phyloP scores from a whole-genome alignment of 2,797 vertebrate genomes.

The Fundulus diaphanus region DNA sequence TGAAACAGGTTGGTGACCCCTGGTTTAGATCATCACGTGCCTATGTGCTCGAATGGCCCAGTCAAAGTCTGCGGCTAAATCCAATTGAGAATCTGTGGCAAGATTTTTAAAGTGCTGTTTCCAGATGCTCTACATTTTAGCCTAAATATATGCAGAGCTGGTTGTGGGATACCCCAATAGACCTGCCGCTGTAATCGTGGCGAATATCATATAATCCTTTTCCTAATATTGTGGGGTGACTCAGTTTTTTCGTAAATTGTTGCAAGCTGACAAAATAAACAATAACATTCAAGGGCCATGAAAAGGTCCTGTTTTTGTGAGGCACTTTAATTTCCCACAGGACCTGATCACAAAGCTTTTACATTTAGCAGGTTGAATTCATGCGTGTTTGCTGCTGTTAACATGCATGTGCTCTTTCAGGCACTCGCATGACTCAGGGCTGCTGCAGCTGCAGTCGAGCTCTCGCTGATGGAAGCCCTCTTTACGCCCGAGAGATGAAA shows the following conservation, averaged over 20 bases:
- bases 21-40: not conserved
- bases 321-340: slow-evolving; percentile 16
- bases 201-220: not conserved
- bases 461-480: slow-evolving; percentile 57
- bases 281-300: not conserved
- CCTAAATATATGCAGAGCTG: not conserved
- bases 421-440: slow-evolving; percentile 35
- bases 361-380: slow-evolving; percentile 21
- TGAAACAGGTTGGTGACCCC: no score
- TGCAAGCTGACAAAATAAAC: not conserved
- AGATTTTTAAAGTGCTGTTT: not conserved
- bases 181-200: not conserved
- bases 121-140: slow-evolving; percentile 27
- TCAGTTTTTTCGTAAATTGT: not conserved
- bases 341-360: slow-evolving; percentile 2
- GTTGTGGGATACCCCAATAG: not conserved
- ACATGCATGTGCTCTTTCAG: slow-evolving; percentile 22
- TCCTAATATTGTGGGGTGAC: not conserved
- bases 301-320: not conserved
- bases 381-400: slow-evolving; percentile 24
- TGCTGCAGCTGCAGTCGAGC: slow-evolving; percentile 24
- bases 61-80: not conserved
- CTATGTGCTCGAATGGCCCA: not conserved
- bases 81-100: not conserved
- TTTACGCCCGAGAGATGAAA: slow-evolving; percentile 53